A percentile compares a stretch with the other conserved stretches of the same genome.
phyloP scores from a whole-genome alignment of 1,140 invertebrate genomes.

The Ceratosolen fusciceps region DNA sequence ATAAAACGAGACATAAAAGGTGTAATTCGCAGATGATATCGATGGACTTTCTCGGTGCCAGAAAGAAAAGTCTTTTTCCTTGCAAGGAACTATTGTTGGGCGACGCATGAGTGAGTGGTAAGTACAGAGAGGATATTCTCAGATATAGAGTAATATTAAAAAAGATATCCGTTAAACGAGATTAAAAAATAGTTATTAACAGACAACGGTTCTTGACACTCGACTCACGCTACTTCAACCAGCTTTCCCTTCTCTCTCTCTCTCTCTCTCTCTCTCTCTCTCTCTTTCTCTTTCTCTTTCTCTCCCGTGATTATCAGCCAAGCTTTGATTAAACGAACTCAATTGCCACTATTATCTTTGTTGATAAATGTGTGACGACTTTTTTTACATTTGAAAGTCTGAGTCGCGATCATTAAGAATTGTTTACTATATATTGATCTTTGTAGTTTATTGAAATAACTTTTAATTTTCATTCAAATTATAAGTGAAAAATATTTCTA shows the following conservation, averaged over 20 bases:
- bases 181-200: slow-evolving; percentile 38
- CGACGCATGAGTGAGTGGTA: slow-evolving; percentile 69
- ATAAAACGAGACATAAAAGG: slow-evolving; percentile 8
- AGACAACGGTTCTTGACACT: slow-evolving; percentile 59
- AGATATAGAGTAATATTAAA: slow-evolving; percentile 40
- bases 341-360: not conserved
- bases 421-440: too few species aligned
- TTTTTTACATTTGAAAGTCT: not conserved
- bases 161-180: slow-evolving; percentile 42
- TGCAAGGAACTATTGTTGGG: slow-evolving; percentile 66
- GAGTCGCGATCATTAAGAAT: too few species aligned
- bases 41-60: slow-evolving; percentile 56
- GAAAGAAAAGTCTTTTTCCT: slow-evolving; percentile 55
- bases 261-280: slow-evolving; percentile 30
- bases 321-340: not conserved
- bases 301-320: not conserved
- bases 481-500: too few species aligned
- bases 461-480: too few species aligned
- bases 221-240: slow-evolving; percentile 60
- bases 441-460: too few species aligned
- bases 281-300: slow-evolving; percentile 29
- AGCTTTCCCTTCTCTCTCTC: slow-evolving; percentile 44
- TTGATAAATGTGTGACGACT: not conserved
- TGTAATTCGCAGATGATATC: not conserved
- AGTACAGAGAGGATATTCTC: slow-evolving; percentile 64